Evolutionary conservation across 2,888 invertebrate species (phyloP).

Genomic region (Ichneumoninae sp.): DNA sequence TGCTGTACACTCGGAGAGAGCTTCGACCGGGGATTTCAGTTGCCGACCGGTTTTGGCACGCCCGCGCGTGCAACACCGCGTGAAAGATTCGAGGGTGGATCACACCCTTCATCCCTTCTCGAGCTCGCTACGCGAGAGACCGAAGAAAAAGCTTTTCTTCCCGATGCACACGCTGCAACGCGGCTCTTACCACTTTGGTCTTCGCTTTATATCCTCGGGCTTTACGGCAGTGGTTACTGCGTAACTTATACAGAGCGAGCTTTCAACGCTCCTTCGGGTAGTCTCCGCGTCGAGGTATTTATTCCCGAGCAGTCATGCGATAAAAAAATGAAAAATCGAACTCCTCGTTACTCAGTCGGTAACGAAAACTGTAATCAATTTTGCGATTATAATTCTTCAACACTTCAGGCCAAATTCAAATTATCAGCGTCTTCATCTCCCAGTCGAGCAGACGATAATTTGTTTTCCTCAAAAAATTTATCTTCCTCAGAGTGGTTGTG

Average conservation of each 20-base stretch:
- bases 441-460: too few relatives aligned
- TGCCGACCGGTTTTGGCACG: conserved; percentile 37
- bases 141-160: conserved; percentile 46
- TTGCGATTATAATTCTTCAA: too few relatives aligned
- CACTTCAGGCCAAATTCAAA: too few relatives aligned
- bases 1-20: conserved; percentile 32
- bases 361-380: too few relatives aligned
- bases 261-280: conserved; percentile 25
- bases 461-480: too few relatives aligned
- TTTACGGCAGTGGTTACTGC: conserved; percentile 38
- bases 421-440: too few relatives aligned
- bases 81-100: conserved; percentile 65
- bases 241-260: conserved; percentile 39
- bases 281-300: conserved; percentile 39
- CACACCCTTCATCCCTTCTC: conserved; percentile 60
- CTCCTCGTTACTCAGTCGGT: too few relatives aligned
- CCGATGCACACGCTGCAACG: conserved; percentile 43
- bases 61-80: conserved; percentile 62
- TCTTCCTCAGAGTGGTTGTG: too few relatives aligned
- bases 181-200: conserved; percentile 22
- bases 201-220: conserved; percentile 33
- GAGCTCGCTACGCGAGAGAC: conserved; percentile 33
- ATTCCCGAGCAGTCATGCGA: conserved; percentile 10
- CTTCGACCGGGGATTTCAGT: conserved; percentile 55
- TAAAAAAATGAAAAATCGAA: conserved; percentile 12